Conservation (phyloP, 2,888 invertebrate genomes). For the Drosophila sordidapex region DNA sequence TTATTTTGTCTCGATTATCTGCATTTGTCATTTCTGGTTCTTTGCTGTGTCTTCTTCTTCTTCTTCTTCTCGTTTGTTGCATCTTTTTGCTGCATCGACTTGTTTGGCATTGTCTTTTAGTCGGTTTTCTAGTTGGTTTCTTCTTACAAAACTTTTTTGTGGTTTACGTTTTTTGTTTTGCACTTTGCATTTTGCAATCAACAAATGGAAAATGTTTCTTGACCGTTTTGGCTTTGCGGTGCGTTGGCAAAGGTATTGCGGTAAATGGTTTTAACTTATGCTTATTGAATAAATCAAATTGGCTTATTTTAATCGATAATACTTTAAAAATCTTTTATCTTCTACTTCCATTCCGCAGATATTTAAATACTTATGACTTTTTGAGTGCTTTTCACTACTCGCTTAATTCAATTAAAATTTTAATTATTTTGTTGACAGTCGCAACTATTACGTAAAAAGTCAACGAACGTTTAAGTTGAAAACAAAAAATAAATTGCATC, state of each 20-base stretch:
- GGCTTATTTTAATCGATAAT: neutral
- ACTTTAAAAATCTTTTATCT: neutral
- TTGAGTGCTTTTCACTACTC: conserved; percentile 1
- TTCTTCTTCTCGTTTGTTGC: conserved; percentile 29
- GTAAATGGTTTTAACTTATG: neutral
- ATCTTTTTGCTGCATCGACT: conserved; percentile 17
- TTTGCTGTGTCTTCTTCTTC: conserved; percentile 17
- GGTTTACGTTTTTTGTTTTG: conserved; percentile 8
- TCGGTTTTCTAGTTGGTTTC: conserved; percentile 14
- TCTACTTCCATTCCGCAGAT: neutral
- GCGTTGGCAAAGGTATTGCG: neutral
- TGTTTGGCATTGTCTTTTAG: conserved; percentile 20
- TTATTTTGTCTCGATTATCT: conserved; percentile 9
- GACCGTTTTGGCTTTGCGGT: neutral
- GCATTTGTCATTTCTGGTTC: conserved; percentile 44
- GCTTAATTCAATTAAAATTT: conserved; percentile 63
- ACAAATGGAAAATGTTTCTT: conserved; percentile 27
- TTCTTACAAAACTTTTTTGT: conserved; percentile 43
- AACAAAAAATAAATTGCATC: neutral
- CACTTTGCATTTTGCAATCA: conserved; percentile 44
- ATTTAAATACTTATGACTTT: neutral
- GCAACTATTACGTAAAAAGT: conserved; percentile 23
- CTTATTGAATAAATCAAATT: neutral
- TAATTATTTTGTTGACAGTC: conserved; percentile 63
- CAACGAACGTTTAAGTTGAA: conserved; percentile 46